These are phyloP conservation scores for Odontothrips loti DNA, from an alignment of 2,888 invertebrate genomes.

Conservation along the genomic window DNA sequence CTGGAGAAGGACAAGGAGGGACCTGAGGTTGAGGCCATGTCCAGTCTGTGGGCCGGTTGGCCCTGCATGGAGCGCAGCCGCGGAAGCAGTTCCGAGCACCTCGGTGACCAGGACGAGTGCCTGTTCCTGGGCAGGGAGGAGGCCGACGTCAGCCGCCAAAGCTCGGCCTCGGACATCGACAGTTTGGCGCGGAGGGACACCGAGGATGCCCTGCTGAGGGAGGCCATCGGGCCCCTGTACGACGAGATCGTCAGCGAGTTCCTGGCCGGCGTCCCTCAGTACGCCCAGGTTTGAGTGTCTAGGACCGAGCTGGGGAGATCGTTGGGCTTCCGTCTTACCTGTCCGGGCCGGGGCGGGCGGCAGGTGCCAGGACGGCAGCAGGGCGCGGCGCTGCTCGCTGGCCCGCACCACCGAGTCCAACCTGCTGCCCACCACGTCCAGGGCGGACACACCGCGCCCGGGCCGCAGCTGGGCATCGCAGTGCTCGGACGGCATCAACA, in stretches of 20 bases:
- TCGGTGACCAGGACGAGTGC: background rate
- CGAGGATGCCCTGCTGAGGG: conserved; percentile 3
- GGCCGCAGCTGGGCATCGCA: background rate
- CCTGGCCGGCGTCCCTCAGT: background rate
- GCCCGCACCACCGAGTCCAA: conserved; percentile 10
- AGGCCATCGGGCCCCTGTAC: conserved; percentile 19
- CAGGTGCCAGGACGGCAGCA: background rate
- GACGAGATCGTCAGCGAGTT: conserved; percentile 16
- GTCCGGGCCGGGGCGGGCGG: no score
- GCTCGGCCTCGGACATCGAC: background rate
- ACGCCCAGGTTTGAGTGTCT: no score
- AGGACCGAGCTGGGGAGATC: no score
- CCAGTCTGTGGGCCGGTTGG: background rate
- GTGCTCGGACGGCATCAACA: background rate
- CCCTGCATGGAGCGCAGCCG: background rate
- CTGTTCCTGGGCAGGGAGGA: conserved; percentile 24
- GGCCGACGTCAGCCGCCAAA: background rate
- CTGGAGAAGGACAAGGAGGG: background rate
- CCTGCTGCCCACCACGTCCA: background rate
- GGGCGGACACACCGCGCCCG: background rate
- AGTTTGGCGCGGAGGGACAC: background rate
- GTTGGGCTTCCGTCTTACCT: no score
- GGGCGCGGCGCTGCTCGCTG: background rate
- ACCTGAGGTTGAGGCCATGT: background rate
- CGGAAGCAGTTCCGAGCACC: background rate